These are phyloP conservation scores for Lasioglossum marginatum DNA, from an alignment of 2,888 invertebrate species.

Conservation along the genomic window DNA sequence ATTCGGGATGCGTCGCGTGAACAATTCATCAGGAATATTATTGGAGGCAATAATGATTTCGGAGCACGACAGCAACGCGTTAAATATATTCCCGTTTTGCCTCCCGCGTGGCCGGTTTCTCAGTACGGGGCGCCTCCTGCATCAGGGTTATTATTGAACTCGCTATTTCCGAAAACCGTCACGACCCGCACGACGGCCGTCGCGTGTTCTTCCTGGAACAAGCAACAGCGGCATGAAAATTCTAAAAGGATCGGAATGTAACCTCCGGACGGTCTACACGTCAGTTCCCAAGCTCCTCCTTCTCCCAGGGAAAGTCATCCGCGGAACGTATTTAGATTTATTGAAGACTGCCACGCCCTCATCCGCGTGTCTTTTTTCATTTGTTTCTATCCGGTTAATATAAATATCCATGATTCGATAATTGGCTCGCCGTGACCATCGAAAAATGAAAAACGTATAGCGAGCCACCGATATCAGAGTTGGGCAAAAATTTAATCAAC, in stretches of 20 bases:
- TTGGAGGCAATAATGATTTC: conserved; percentile 36
- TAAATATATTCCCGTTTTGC: conserved; percentile 55
- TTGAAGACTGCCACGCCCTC: conserved; percentile 9
- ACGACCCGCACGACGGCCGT: conserved; percentile 26
- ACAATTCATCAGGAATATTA: conserved; percentile 1
- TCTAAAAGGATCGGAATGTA: conserved; percentile 56
- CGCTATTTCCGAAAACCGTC: conserved; percentile 69
- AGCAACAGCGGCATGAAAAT: conserved; percentile 40
- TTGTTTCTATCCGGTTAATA: neutral
- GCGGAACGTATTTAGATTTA: conserved; percentile 45
- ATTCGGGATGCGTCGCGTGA: neutral
- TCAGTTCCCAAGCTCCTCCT: neutral
- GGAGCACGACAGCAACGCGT: conserved; percentile 23
- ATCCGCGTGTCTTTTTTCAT: neutral
- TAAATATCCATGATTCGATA: too few species aligned
- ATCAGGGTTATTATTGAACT: conserved; percentile 67
- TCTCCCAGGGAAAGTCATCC: conserved; percentile 23
- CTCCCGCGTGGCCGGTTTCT: conserved; percentile 71
- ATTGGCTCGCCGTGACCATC: too few species aligned
- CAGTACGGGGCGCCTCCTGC: conserved; percentile 72
- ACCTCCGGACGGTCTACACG: conserved; percentile 8
- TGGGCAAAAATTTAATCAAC: too few species aligned
- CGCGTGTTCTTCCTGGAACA: conserved; percentile 50
- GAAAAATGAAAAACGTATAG: too few species aligned
- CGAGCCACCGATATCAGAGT: too few species aligned